A percentile compares a stretch with the other conserved stretches of the same genome.
Conservation (phyloP, 2,888 invertebrate species). For the Halocaridina rubra region DNA sequence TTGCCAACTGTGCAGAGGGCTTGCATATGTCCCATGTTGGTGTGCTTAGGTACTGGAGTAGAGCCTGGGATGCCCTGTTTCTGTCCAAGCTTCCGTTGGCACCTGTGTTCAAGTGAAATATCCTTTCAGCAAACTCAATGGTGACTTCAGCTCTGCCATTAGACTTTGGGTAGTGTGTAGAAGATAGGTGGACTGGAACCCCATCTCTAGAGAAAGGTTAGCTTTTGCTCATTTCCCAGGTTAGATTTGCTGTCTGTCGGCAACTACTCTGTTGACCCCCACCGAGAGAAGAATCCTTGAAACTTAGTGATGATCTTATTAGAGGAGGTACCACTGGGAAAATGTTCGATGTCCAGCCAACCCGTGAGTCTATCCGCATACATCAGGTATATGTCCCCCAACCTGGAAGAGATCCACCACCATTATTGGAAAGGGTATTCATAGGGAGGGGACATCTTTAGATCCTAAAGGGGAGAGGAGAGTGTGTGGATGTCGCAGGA, state of each 20-base stretch:
- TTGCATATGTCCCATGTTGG: neutral
- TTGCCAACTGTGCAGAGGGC: neutral
- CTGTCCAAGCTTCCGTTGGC: neutral
- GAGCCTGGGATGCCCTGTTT: neutral
- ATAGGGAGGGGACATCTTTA: too few species aligned
- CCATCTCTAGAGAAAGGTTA: neutral
- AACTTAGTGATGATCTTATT: neutral
- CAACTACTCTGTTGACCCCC: neutral
- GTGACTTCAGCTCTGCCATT: neutral
- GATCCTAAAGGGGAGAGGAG: neutral
- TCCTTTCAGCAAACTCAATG: neutral
- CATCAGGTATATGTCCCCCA: neutral
- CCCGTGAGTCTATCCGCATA: neutral
- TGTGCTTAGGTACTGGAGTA: slow-evolving; percentile 1
- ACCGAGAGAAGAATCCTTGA: neutral
- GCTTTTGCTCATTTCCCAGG: neutral
- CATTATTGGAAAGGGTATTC: too few species aligned
- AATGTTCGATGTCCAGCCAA: neutral
- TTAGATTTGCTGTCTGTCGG: neutral
- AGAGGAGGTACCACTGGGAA: slow-evolving; percentile 5
- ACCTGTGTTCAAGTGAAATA: neutral
- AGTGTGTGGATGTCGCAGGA: neutral
- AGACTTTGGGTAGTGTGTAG: neutral
- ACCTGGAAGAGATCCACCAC: neutral
- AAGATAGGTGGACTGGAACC: neutral